Percentiles rank a stretch among this genome's conserved stretches.
phyloP scores from a whole-genome alignment of 2,888 invertebrate genomes.

The Xylocampa areola region DNA sequence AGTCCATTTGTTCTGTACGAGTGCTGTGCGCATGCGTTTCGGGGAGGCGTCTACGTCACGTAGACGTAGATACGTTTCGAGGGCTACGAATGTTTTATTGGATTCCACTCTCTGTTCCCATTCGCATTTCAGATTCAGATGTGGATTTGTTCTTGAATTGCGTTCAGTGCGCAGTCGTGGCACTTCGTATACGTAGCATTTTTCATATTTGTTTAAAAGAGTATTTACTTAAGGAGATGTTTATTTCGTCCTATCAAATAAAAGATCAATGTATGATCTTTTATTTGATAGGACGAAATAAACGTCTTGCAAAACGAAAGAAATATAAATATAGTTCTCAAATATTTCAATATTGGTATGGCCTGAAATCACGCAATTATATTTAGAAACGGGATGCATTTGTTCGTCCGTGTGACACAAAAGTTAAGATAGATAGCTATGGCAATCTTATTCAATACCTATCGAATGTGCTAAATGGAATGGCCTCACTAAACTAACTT shows the following conservation, averaged over 20 bases:
- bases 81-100: conserved; percentile 88
- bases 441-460: too few species aligned
- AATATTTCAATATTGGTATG: too few species aligned
- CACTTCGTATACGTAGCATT: conserved; percentile 34
- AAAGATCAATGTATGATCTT: not conserved
- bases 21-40: conserved; percentile 82
- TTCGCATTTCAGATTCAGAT: conserved; percentile 84
- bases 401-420: too few species aligned
- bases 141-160: conserved; percentile 78
- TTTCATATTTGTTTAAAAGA: conserved; percentile 29
- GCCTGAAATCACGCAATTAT: too few species aligned
- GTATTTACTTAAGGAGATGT: not conserved
- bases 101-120: conserved; percentile 83
- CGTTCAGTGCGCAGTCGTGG: conserved; percentile 81
- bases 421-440: too few species aligned
- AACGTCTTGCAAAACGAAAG: not conserved
- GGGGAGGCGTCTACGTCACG: conserved; percentile 85
- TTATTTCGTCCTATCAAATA: conserved; percentile 14
- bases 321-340: too few species aligned
- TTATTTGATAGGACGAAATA: not conserved
- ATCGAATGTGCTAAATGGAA: too few species aligned
- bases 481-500: too few species aligned
- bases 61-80: conserved; percentile 86
- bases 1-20: conserved; percentile 86
- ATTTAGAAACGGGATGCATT: too few species aligned